These are phyloP conservation scores for Sericinus montela DNA, from an alignment of 2,888 invertebrate genomes.

Conservation along the genomic window DNA sequence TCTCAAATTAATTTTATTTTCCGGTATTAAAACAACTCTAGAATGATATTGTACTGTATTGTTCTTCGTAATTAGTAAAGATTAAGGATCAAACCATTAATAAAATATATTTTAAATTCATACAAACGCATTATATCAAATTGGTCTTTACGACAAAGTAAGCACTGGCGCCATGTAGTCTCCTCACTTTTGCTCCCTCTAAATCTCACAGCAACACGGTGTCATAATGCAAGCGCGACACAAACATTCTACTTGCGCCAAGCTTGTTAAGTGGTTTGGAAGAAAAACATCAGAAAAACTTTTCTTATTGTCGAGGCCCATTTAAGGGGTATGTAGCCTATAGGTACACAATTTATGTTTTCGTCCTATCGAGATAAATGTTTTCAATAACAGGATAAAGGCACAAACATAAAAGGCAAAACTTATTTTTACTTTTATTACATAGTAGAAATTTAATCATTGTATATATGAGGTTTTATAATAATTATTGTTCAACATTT, in stretches of 20 bases:
- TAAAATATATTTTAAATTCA: neutral
- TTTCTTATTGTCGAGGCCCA: constrained; percentile 72
- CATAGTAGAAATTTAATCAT: too few relatives aligned
- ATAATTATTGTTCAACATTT: too few relatives aligned
- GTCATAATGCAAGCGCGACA: constrained; percentile 78
- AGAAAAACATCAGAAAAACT: constrained; percentile 78
- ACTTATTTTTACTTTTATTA: too few relatives aligned
- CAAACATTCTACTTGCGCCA: constrained; percentile 78
- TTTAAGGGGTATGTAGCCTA: constrained; percentile 55
- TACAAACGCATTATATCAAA: neutral
- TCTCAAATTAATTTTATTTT: too few relatives aligned
- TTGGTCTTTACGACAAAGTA: constrained; percentile 52
- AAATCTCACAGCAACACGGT: constrained; percentile 75
- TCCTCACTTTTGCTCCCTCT: constrained; percentile 73
- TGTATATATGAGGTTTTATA: too few relatives aligned
- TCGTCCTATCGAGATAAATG: constrained; percentile 34
- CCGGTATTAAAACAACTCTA: too few relatives aligned
- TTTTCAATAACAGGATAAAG: constrained; percentile 20
- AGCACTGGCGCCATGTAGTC: constrained; percentile 65
- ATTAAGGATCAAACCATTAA: too few relatives aligned
- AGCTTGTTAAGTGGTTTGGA: constrained; percentile 79
- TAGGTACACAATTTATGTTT: constrained; percentile 43
- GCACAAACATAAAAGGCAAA: neutral
- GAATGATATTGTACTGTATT: too few relatives aligned
- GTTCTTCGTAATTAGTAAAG: too few relatives aligned